phyloP scores from a whole-genome alignment of 2,797 vertebrate genomes.

The Centroberyx gerrardi region DNA sequence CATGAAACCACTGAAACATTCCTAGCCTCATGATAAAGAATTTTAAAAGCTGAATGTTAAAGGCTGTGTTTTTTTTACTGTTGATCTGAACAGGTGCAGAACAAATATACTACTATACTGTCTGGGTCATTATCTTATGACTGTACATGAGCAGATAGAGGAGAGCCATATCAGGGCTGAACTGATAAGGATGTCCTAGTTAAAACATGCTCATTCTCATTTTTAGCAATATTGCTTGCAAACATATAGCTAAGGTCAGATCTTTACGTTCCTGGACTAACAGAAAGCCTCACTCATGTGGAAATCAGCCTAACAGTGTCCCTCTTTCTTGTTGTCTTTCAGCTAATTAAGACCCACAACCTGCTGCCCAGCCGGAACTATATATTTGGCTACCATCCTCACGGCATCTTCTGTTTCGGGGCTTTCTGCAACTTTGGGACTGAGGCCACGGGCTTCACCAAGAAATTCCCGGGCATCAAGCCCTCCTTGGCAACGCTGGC shows the following conservation, averaged over 20 bases:
- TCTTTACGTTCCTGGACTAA: neutral
- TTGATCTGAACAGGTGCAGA: constrained; percentile 14
- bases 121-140: constrained; percentile 56
- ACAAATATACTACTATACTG: neutral
- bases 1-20: neutral
- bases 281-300: neutral
- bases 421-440: constrained; percentile 99
- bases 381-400: constrained; percentile 97
- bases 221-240: neutral
- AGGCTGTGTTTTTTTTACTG: neutral
- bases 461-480: constrained; percentile 96
- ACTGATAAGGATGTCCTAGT: constrained; percentile 66
- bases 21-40: neutral
- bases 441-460: constrained; percentile 94
- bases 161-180: constrained; percentile 19
- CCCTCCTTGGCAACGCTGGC: constrained; percentile 95
- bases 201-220: constrained; percentile 16
- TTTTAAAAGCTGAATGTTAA: constrained; percentile 16
- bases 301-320: constrained; percentile 25
- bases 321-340: constrained; percentile 57
- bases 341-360: constrained; percentile 97
- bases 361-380: constrained; percentile 95
- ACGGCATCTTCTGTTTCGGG: constrained; percentile 96
- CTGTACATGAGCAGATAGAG: constrained; percentile 11
- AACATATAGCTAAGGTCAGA: neutral